phyloP scores from a whole-genome alignment of 2,888 invertebrate genomes.

The Melanophora roralis region DNA sequence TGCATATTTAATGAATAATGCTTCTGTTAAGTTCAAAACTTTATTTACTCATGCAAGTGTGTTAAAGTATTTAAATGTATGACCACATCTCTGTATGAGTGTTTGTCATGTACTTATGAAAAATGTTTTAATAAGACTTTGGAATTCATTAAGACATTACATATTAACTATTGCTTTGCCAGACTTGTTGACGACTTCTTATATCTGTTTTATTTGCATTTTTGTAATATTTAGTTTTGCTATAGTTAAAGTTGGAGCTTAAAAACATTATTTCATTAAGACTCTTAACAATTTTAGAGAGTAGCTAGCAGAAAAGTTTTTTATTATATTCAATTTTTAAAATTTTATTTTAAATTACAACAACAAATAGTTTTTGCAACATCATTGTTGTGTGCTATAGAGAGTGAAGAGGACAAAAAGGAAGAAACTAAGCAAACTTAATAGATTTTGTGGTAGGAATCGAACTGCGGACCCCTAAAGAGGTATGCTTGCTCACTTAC shows the following conservation, averaged over 20 bases:
- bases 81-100: too few relatives aligned
- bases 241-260: conserved; percentile 43
- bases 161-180: conserved; percentile 51
- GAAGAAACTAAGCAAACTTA: too few relatives aligned
- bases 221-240: conserved; percentile 13
- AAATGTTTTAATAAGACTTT: conserved; percentile 31
- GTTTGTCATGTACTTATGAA: background rate
- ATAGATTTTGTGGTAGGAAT: too few relatives aligned
- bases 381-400: conserved; percentile 7
- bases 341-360: conserved; percentile 19
- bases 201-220: background rate
- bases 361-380: conserved; percentile 48
- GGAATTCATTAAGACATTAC: conserved; percentile 48
- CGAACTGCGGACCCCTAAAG: too few relatives aligned
- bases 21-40: conserved; percentile 10
- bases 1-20: conserved; percentile 35
- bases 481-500: too few relatives aligned
- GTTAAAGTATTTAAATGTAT: too few relatives aligned
- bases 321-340: conserved; percentile 10
- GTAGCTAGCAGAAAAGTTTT: conserved; percentile 40
- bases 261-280: conserved; percentile 42
- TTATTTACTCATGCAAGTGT: background rate
- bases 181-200: conserved; percentile 57
- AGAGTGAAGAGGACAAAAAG: conserved; percentile 4
- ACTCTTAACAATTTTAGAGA: conserved; percentile 38